phyloP scores from a whole-genome alignment of 35 echinoderm and acorn worm species.

The Heliocidaris erythrogramma region DNA sequence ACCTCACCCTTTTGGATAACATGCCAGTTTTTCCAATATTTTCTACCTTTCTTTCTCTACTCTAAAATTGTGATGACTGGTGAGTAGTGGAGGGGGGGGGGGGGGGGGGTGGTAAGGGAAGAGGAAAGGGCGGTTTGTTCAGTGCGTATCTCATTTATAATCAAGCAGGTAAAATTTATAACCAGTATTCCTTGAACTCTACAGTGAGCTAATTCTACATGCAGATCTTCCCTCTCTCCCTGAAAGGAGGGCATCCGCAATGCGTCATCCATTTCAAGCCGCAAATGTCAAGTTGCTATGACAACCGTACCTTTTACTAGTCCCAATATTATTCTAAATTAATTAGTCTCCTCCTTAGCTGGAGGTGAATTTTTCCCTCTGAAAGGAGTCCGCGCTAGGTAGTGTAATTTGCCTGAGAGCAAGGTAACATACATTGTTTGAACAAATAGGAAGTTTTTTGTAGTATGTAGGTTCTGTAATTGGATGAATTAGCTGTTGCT shows the following conservation, averaged over 20 bases:
- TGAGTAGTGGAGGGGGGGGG: no score
- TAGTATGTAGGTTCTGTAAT: no score
- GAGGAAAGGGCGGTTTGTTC: neutral
- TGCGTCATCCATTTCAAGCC: neutral
- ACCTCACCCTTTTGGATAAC: no score
- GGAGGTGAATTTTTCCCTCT: neutral
- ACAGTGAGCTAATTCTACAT: neutral
- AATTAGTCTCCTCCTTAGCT: neutral
- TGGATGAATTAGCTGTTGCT: no score
- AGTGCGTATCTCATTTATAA: neutral
- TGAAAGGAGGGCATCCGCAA: neutral
- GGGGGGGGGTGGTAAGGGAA: neutral
- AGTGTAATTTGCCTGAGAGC: neutral
- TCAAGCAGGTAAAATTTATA: neutral
- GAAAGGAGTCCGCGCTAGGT: neutral
- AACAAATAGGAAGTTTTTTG: neutral
- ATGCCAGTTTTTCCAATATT: no score
- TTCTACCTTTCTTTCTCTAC: no score
- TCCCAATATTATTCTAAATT: constrained; percentile 19
- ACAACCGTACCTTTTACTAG: constrained; percentile 1
- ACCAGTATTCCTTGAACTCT: neutral
- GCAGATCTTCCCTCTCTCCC: neutral
- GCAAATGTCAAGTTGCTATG: constrained; percentile 1
- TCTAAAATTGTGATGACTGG: no score
- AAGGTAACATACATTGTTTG: neutral